Conservation (phyloP, 2,113 vertebrate genomes). For the Protomyctophum bolini region DNA sequence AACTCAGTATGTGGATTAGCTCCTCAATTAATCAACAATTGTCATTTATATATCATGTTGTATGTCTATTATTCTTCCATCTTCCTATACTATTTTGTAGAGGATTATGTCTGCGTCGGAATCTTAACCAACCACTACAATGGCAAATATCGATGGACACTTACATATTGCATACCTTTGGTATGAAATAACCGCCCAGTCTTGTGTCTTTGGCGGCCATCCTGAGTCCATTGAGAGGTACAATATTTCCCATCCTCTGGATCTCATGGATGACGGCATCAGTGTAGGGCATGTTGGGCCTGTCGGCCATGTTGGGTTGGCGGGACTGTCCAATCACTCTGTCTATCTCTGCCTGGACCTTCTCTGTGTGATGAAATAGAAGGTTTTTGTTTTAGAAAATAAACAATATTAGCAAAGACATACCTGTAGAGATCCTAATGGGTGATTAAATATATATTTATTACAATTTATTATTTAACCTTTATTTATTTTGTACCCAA, state of each 20-base stretch:
- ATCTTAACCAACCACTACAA: neutral
- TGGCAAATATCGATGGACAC: neutral
- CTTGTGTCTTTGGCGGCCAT: conserved; percentile 61
- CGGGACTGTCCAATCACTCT: conserved; percentile 64
- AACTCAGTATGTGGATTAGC: neutral
- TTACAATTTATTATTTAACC: too few species aligned
- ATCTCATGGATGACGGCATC: conserved; percentile 86
- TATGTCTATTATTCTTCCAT: too few species aligned
- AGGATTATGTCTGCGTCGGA: too few species aligned
- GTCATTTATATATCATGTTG: neutral
- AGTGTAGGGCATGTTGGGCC: conserved; percentile 81
- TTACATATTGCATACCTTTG: neutral
- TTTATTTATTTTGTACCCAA: too few species aligned
- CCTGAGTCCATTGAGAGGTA: conserved; percentile 79
- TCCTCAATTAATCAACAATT: neutral
- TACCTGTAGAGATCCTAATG: too few species aligned
- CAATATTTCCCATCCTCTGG: conserved; percentile 82
- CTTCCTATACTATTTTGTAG: too few species aligned
- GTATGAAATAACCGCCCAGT: conserved; percentile 75
- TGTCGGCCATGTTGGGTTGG: conserved; percentile 76
- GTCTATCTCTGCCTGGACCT: conserved; percentile 79
- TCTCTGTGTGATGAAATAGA: conserved; percentile 42
- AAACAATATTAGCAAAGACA: neutral
- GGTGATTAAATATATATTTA: too few species aligned
- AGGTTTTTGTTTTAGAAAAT: neutral